These are phyloP conservation scores for Xiphophorus couchianus DNA, from an alignment of 2,113 vertebrate species.

Conservation along the genomic window DNA sequence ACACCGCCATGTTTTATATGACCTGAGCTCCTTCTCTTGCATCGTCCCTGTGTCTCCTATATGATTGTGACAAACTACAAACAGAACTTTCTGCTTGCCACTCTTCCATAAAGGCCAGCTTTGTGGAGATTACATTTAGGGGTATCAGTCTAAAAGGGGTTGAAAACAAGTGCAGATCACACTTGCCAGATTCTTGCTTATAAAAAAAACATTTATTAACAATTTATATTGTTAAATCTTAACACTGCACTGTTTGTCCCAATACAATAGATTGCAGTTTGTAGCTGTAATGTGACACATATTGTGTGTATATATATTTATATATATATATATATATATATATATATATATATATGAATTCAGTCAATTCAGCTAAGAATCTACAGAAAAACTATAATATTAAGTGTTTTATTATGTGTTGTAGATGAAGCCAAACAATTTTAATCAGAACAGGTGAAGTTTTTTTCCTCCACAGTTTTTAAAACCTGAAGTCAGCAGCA, in stretches of 20 bases:
- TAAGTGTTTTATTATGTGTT: neutral
- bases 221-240: neutral
- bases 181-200: neutral
- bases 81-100: too few relatives aligned
- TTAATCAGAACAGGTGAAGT: neutral
- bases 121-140: neutral
- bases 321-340: too few relatives aligned
- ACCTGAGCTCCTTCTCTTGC: too few relatives aligned
- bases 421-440: neutral
- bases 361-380: neutral
- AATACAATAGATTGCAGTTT: neutral
- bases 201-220: neutral
- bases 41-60: too few relatives aligned
- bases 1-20: neutral
- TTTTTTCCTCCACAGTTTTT: neutral
- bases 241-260: neutral
- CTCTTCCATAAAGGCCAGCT: too few relatives aligned
- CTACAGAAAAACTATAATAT: neutral
- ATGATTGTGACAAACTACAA: too few relatives aligned
- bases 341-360: too few relatives aligned
- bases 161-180: neutral
- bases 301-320: too few relatives aligned
- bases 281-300: neutral
- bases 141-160: neutral
- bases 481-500: conserved; percentile 31